phyloP scores from a whole-genome alignment of 2,888 invertebrate genomes.

The Parnassius glacialis region DNA sequence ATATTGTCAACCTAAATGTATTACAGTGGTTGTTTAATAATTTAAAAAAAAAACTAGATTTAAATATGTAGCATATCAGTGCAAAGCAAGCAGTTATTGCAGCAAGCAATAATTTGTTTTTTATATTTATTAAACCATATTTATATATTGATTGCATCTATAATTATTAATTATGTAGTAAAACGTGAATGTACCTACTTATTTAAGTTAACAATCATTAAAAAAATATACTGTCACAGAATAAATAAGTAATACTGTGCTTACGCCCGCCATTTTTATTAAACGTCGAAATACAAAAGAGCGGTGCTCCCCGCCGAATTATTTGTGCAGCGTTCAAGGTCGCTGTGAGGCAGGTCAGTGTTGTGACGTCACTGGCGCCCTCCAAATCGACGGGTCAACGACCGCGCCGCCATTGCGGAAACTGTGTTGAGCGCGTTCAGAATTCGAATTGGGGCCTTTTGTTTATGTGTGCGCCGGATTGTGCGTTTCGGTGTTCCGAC shows the following conservation, averaged over 20 bases:
- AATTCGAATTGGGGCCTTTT: constrained; percentile 74
- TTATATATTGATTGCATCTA: no score
- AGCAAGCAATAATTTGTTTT: no score
- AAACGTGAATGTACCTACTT: no score
- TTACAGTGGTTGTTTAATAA: no score
- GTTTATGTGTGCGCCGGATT: constrained; percentile 56
- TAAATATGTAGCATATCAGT: no score
- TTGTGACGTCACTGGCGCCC: constrained; percentile 75
- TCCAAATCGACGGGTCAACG: constrained; percentile 72
- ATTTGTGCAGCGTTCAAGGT: constrained; percentile 61
- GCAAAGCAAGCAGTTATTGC: no score
- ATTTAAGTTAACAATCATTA: neutral
- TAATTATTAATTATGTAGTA: no score
- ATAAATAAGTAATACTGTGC: no score
- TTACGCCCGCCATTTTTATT: constrained; percentile 6
- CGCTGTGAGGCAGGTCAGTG: constrained; percentile 72
- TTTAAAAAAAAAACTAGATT: no score
- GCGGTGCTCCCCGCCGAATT: constrained; percentile 45
- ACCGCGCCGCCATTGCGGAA: constrained; percentile 74
- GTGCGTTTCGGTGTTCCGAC: constrained; percentile 34
- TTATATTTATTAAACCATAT: no score
- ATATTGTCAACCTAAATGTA: no score
- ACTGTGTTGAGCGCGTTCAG: constrained; percentile 75
- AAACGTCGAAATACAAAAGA: constrained; percentile 2
- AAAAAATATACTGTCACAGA: constrained; percentile 1